These are phyloP conservation scores for Zygogramma bicolorata DNA, from an alignment of 2,888 invertebrate genomes.

Conservation along the genomic window DNA sequence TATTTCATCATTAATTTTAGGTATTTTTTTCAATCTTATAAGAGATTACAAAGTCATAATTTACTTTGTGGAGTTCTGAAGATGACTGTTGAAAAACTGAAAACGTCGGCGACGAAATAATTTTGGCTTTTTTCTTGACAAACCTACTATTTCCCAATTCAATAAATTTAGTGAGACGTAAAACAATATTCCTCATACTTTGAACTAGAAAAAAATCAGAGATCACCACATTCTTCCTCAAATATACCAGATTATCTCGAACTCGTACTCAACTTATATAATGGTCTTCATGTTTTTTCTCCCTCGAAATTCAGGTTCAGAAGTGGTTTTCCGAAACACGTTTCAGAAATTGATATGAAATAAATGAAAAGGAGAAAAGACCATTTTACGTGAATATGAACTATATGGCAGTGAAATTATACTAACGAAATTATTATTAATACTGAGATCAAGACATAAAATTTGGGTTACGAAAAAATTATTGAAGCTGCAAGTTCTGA, in stretches of 20 bases:
- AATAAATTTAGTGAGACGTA: no score
- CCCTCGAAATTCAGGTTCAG: background rate
- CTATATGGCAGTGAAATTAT: slow-evolving; percentile 62
- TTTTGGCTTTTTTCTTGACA: no score
- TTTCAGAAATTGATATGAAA: background rate
- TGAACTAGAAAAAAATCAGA: background rate
- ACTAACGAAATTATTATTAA: slow-evolving; percentile 60
- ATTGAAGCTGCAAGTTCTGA: slow-evolving; percentile 28
- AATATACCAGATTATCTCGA: background rate
- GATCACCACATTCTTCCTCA: no score
- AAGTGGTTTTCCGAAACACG: background rate
- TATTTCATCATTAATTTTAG: no score
- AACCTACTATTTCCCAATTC: no score
- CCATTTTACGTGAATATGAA: slow-evolving; percentile 42
- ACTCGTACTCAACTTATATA: background rate
- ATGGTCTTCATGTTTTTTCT: background rate
- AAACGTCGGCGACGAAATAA: no score
- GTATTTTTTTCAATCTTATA: no score
- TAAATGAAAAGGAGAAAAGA: background rate
- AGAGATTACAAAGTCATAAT: no score
- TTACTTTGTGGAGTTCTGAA: no score
- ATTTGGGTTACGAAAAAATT: slow-evolving; percentile 47
- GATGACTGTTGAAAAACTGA: no score
- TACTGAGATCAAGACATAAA: slow-evolving; percentile 63
- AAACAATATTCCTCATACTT: background rate